A percentile compares a stretch with the other conserved stretches of the same genome.
Evolutionary conservation across 2,888 invertebrate species (phyloP).

Genomic region (Mystacides longicornis): DNA sequence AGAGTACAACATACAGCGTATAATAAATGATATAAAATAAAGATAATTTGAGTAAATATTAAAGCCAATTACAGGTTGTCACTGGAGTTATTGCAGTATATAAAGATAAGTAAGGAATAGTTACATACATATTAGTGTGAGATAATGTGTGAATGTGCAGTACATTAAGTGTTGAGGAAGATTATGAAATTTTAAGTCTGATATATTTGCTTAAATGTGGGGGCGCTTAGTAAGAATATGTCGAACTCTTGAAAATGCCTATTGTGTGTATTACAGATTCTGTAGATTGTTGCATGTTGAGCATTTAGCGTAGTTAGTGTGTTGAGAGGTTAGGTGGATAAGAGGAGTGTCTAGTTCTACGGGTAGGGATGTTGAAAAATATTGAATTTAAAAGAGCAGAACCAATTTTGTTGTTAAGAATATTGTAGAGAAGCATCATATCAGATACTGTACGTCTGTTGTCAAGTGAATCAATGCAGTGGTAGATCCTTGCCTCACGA

Average conservation of each 20-base stretch:
- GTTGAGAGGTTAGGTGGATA: neutral
- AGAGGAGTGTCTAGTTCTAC: neutral
- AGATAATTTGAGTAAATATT: too few relatives aligned
- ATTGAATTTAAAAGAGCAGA: neutral
- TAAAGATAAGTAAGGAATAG: too few relatives aligned
- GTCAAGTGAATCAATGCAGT: neutral
- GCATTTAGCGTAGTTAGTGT: neutral
- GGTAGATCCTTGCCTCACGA: neutral
- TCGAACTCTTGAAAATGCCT: neutral
- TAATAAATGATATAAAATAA: too few relatives aligned
- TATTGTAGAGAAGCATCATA: neutral
- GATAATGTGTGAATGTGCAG: too few relatives aligned
- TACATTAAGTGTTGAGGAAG: too few relatives aligned
- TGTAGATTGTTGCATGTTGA: neutral
- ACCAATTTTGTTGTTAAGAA: neutral
- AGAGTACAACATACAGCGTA: too few relatives aligned
- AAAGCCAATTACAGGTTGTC: too few relatives aligned
- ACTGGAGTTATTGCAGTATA: too few relatives aligned
- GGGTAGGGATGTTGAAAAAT: neutral
- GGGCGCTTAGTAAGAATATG: neutral
- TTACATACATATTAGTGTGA: too few relatives aligned
- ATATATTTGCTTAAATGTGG: neutral
- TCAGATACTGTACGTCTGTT: neutral
- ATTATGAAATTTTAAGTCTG: too few relatives aligned
- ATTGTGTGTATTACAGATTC: neutral